Base-by-base conservation (phyloP, 2,888 invertebrate species). In the Hecatera dysodea region DNA sequence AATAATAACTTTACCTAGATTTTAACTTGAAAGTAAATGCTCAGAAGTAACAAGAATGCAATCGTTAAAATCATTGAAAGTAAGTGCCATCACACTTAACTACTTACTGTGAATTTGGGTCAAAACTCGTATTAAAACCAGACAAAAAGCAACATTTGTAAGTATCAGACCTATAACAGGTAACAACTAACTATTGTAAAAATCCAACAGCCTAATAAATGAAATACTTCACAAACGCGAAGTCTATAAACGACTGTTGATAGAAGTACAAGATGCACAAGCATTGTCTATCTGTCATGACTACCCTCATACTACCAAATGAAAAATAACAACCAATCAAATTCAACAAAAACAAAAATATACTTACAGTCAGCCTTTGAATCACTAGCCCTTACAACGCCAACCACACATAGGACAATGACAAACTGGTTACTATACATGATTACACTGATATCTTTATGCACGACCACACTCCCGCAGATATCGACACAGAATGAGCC, bases 401-500 rank as follows among this genome's bases (percentile, higher is more conserved):
- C 65, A 48, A 76, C 6, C 27, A 75, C 22, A 70, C 75, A 50
- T 6, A 80, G 44, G n/a, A 71, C 52, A 48, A 72, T 24, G 44
- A 57, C 24, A 29, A 60, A 53, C 19, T 63, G 68, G 46, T 48
- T 65, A 22, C 27, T 22, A 39, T 36, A 57, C 71, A 73, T 81
- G 33, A 55, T 68, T 11, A 53, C 46, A 53, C 44, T 27, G 9
- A 57, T 24, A 59, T 29, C 56, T 60, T 9, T 53, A 62, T 50
- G 44, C 67, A 80, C 85, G 70, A 75, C 85, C 60, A 68, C 53
- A 68, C 78, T 57, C 53, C 17, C 0, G 12, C 63, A 56, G 63
- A 48, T 53, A 72, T 39, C 11, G 15, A 53, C 36, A 71, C 61
- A 22, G 71, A 83, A 74, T 85, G 75, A 72, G 48, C 61, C 22